These are phyloP conservation scores for Stenopsyche tienmushanensis DNA, from an alignment of 1,140 invertebrate genomes.

Conservation along the genomic window DNA sequence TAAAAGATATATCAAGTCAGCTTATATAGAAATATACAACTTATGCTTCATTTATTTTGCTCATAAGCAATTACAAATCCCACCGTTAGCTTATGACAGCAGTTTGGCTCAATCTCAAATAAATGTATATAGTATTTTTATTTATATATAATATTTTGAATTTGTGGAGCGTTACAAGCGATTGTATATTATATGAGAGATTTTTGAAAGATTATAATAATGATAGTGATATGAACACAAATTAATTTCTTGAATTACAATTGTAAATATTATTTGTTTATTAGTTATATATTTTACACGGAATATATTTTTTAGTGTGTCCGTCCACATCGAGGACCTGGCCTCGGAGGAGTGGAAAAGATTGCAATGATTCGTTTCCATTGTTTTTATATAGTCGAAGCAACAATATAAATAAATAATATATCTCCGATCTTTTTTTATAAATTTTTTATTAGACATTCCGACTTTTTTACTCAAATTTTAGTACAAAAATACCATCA, in stretches of 20 bases:
- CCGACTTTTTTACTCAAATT: conserved; percentile 28
- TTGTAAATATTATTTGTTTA: conserved; percentile 35
- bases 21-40: conserved; percentile 25
- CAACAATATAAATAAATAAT: conserved; percentile 1
- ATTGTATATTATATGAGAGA: too few species aligned
- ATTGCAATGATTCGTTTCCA: not conserved
- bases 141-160: conserved; percentile 16
- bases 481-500: conserved; percentile 37
- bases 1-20: conserved; percentile 6
- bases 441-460: too few species aligned
- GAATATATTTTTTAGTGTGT: conserved; percentile 15
- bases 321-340: conserved; percentile 33
- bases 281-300: conserved; percentile 15
- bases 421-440: too few species aligned
- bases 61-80: conserved; percentile 41
- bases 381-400: conserved; percentile 2
- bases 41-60: conserved; percentile 37
- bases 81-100: conserved; percentile 42
- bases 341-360: conserved; percentile 29
- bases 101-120: conserved; percentile 30
- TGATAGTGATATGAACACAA: too few species aligned
- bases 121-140: conserved; percentile 36
- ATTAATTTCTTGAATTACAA: too few species aligned
- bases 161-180: too few species aligned
- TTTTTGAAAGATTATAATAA: too few species aligned